Percentiles rank a stretch among this genome's conserved stretches.
Evolutionary conservation across 2,888 invertebrate genomes (phyloP).

Genomic region (Helicoverpa assulta): DNA sequence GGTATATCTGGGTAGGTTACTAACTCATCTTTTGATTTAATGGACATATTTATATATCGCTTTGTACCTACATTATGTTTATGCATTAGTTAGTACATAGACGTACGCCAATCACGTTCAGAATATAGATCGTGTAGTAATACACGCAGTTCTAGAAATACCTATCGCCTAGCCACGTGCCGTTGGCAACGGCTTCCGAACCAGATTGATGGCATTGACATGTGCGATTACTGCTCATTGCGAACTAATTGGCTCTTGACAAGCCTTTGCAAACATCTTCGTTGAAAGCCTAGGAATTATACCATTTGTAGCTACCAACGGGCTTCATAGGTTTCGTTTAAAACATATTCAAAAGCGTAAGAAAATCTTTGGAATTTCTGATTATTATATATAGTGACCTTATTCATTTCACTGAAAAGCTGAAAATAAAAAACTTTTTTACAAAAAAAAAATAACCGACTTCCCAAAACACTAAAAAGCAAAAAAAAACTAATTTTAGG

Average conservation of each 20-base stretch:
- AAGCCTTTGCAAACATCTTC: slow-evolving; percentile 13
- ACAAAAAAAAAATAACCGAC: too few species aligned
- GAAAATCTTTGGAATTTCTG: too few species aligned
- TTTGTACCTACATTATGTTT: not conserved
- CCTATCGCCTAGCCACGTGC: slow-evolving; percentile 41
- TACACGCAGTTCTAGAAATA: slow-evolving; percentile 69
- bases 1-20: too few species aligned
- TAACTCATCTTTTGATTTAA: not conserved
- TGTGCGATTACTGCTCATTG: slow-evolving; percentile 22
- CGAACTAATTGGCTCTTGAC: slow-evolving; percentile 31
- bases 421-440: too few species aligned
- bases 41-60: not conserved
- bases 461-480: too few species aligned
- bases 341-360: too few species aligned
- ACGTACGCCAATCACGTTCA: slow-evolving; percentile 48
- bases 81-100: not conserved
- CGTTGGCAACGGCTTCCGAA: slow-evolving; percentile 59
- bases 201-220: slow-evolving; percentile 71
- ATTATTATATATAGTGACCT: too few species aligned
- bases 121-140: slow-evolving; percentile 60
- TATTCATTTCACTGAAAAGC: too few species aligned
- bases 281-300: slow-evolving; percentile 20
- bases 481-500: too few species aligned
- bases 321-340: too few species aligned
- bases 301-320: too few species aligned